Evolutionary conservation across 2,113 vertebrate genomes (phyloP).

Genomic region (Odontophorus gujanensis): DNA sequence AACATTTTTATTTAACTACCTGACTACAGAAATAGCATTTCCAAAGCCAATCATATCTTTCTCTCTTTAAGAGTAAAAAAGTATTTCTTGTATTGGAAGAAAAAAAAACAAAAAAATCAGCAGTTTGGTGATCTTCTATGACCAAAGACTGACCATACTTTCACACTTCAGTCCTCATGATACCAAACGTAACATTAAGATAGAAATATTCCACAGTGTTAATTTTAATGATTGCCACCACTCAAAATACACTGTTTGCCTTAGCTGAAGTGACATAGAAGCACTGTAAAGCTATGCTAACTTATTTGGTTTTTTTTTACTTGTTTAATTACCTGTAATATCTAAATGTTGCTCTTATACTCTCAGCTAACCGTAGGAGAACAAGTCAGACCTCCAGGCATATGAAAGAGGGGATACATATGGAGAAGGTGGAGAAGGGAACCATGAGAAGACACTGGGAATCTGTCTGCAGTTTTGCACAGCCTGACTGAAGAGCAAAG

Average conservation of each 20-base stretch:
- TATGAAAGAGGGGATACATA: accelerated
- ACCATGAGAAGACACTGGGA: neutral
- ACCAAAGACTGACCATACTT: neutral
- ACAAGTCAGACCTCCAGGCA: neutral
- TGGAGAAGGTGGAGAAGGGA: neutral
- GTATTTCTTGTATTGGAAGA: neutral
- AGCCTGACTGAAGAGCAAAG: neutral
- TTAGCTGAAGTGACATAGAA: neutral
- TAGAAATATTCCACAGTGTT: neutral
- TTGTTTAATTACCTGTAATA: neutral
- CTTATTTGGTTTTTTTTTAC: neutral
- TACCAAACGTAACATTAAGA: neutral
- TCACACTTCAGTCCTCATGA: neutral
- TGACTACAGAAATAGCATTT: neutral
- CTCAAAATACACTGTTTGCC: neutral
- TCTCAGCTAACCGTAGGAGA: neutral
- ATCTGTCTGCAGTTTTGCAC: neutral
- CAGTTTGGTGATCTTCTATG: neutral
- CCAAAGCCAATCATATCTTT: neutral
- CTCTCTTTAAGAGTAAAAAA: neutral
- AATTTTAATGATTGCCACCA: neutral
- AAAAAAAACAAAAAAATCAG: neutral
- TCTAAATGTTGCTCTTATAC: neutral
- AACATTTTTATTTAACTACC: neutral
- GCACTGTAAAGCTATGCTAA: neutral